A percentile compares a stretch with the other conserved stretches of the same genome.
Conservation (phyloP, 2,113 vertebrate genomes). For the Peucedramus taeniatus region DNA sequence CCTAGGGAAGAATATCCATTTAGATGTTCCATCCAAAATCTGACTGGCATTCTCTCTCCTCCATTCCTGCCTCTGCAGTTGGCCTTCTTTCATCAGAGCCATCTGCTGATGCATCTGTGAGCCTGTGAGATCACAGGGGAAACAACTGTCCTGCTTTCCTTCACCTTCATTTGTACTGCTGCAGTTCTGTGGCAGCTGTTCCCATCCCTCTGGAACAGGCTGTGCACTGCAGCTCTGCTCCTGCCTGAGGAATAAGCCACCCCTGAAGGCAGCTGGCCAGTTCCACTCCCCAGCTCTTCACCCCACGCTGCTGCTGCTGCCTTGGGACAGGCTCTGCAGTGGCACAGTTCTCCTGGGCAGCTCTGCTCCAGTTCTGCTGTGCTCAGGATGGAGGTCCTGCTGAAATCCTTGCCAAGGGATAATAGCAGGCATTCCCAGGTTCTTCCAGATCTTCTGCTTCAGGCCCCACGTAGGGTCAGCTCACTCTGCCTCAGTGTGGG, state of each 20-base stretch:
- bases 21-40: neutral
- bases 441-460: neutral
- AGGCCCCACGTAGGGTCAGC: neutral
- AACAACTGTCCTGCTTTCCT: conserved; percentile 56
- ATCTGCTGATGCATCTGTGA: conserved; percentile 52
- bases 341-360: neutral
- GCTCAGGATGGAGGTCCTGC: neutral
- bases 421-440: neutral
- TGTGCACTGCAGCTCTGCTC: neutral
- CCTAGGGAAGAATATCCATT: neutral
- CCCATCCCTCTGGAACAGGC: neutral
- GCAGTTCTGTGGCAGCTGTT: conserved; percentile 41
- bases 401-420: neutral
- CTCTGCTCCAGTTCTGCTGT: neutral
- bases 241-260: neutral
- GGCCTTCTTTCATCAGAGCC: conserved; percentile 29
- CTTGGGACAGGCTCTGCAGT: neutral
- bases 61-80: conserved; percentile 9
- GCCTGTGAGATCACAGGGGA: conserved; percentile 30
- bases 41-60: neutral
- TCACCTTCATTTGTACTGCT: conserved; percentile 48
- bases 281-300: fast-evolving
- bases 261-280: neutral
- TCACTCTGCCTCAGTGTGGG: neutral
- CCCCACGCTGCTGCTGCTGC: neutral